These are phyloP conservation scores for Steinernema carpocapsae DNA, from an alignment of 2,888 invertebrate genomes.

Conservation along the genomic window DNA sequence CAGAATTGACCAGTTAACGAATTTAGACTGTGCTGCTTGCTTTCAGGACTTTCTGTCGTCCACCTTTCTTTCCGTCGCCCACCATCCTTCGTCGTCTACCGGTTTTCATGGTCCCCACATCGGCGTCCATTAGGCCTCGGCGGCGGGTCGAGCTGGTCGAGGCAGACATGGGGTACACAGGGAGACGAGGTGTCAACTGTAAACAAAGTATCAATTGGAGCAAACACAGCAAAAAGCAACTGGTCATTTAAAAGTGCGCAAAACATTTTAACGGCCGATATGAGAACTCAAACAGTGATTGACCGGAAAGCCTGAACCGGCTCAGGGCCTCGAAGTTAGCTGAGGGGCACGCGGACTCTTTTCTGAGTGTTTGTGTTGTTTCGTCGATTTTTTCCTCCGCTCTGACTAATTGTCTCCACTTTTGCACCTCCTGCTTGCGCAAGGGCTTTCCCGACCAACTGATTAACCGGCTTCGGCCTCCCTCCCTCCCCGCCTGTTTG, in stretches of 20 bases:
- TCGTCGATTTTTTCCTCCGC: neutral
- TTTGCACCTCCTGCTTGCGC: slow-evolving; percentile 32
- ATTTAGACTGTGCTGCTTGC: neutral
- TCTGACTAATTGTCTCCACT: slow-evolving; percentile 16
- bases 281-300: neutral
- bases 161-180: slow-evolving; percentile 11
- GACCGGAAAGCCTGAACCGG: slow-evolving; percentile 18
- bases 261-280: slow-evolving; percentile 12
- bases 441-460: slow-evolving; percentile 13
- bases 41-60: slow-evolving; percentile 23
- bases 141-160: neutral
- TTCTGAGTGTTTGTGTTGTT: slow-evolving; percentile 7
- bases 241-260: slow-evolving; percentile 6
- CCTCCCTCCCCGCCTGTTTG: too few relatives aligned
- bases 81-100: too few relatives aligned
- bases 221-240: slow-evolving; percentile 16
- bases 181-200: slow-evolving; percentile 26
- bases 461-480: slow-evolving; percentile 11
- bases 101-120: slow-evolving; percentile 25
- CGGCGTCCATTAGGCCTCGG: neutral
- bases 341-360: neutral
- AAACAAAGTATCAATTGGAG: slow-evolving; percentile 31
- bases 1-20: too few relatives aligned
- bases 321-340: neutral
- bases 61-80: neutral